Percentiles rank a stretch among this genome's conserved stretches.
Conservation (phyloP, 2,113 vertebrate genomes). For the Charadrius vociferus region DNA sequence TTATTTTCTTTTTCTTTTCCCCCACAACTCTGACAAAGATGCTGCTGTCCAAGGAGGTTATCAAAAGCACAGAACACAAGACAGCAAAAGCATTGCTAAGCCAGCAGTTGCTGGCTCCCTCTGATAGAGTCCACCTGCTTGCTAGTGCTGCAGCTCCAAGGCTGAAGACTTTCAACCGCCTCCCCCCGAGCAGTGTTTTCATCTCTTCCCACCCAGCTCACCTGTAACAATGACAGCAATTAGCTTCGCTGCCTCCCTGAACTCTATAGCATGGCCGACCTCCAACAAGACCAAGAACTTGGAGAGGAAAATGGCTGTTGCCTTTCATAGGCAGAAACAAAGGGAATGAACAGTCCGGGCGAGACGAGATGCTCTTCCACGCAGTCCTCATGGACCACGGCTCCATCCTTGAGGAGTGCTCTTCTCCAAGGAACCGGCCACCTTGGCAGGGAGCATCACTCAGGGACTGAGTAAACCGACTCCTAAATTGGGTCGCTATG, state of each 20-base stretch:
- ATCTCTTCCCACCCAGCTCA: not conserved
- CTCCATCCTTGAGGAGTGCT: not conserved
- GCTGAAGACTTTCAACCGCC: not conserved
- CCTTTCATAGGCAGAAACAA: not conserved
- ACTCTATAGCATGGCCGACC: accelerated
- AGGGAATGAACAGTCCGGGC: not conserved
- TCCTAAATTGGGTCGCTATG: accelerated
- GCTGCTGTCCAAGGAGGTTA: not conserved
- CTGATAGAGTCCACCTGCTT: not conserved
- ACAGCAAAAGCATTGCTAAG: not conserved
- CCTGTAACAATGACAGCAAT: not conserved
- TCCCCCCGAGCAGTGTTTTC: not conserved
- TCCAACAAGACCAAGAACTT: not conserved
- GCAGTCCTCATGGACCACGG: accelerated
- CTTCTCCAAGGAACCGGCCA: not conserved
- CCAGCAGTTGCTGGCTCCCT: not conserved
- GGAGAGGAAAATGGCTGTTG: not conserved
- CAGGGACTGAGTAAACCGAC: not conserved
- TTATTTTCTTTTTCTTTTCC: no score
- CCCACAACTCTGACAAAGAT: not conserved
- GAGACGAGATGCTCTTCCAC: accelerated
- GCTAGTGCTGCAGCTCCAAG: accelerated
- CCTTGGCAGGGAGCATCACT: not conserved
- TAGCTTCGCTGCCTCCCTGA: not conserved
- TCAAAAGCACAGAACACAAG: not conserved